Conservation (phyloP, 2,888 invertebrate species). For the Aporophyla lueneburgensis region DNA sequence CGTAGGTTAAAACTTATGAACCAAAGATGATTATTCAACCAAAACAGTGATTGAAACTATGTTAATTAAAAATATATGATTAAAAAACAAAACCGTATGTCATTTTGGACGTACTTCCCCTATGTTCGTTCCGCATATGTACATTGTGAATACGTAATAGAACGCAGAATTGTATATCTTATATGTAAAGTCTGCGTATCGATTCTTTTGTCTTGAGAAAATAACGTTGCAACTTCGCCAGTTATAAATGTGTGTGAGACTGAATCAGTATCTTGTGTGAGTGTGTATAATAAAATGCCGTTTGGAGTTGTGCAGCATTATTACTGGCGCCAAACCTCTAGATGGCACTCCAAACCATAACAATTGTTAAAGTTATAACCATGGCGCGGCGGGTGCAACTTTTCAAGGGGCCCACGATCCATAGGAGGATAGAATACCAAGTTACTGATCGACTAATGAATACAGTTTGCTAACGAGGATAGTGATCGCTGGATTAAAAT, state of each 20-base stretch:
- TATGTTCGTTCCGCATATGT: no score
- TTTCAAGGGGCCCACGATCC: neutral
- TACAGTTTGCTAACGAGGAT: conserved; percentile 9
- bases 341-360: conserved; percentile 28
- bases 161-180: no score
- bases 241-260: neutral
- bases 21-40: no score
- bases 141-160: no score
- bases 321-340: conserved; percentile 26
- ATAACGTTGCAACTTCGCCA: neutral
- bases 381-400: conserved; percentile 3
- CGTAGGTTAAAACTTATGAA: no score
- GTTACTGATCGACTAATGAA: neutral
- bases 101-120: no score
- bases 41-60: no score
- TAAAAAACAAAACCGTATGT: no score
- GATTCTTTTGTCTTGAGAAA: neutral
- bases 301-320: conserved; percentile 9
- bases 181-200: neutral
- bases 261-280: neutral
- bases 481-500: neutral
- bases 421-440: neutral
- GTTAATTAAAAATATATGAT: no score
- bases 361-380: conserved; percentile 33
- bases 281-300: neutral